Percentiles rank a stretch among this genome's conserved stretches.
These are phyloP conservation scores for Gymnothorax javanicus DNA, from an alignment of 2,797 vertebrate species.

Conservation along the genomic window DNA sequence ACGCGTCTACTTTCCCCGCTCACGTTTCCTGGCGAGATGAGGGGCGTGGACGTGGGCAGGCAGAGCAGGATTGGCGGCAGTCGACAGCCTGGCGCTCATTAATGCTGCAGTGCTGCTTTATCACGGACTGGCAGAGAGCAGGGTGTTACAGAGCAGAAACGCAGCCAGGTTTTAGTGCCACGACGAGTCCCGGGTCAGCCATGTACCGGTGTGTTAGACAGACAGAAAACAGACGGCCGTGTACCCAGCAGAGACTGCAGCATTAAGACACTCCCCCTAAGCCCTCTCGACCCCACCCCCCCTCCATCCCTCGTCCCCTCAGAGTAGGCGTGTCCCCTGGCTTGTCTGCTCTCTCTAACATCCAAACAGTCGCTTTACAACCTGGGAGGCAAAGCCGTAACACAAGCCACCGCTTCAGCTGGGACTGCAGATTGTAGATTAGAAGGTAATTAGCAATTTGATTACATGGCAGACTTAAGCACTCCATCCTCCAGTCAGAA, in stretches of 20 bases:
- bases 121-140: not conserved
- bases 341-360: not conserved
- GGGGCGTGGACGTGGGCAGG: not conserved
- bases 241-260: not conserved
- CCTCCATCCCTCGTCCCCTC: not conserved
- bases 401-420: not conserved
- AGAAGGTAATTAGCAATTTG: not conserved
- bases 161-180: not conserved
- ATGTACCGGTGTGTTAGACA: not conserved
- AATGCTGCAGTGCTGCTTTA: not conserved
- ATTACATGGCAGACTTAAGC: not conserved
- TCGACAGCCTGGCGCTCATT: not conserved
- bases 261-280: not conserved
- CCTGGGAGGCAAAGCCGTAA: not conserved
- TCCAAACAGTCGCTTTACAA: not conserved
- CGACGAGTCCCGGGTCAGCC: not conserved
- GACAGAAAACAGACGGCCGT: not conserved
- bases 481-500: not conserved
- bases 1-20: not conserved
- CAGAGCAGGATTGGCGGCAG: not conserved
- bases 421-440: not conserved
- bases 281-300: not conserved
- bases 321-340: not conserved
- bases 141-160: not conserved
- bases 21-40: not conserved